phyloP scores from a whole-genome alignment of 1,140 invertebrate species.

The Drosophila tani region DNA sequence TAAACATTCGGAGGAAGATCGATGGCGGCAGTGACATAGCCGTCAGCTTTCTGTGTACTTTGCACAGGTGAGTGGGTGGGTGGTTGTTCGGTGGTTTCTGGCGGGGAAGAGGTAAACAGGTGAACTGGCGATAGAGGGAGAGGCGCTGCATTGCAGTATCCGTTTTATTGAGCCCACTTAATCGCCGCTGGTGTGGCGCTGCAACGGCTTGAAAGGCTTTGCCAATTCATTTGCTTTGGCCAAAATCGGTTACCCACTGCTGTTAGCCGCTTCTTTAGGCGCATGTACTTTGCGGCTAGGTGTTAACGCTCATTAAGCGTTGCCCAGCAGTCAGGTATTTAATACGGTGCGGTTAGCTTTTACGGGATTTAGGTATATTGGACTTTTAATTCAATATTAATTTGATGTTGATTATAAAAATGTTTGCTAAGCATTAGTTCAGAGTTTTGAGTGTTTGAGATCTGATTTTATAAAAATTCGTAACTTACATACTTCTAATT shows the following conservation, averaged over 20 bases:
- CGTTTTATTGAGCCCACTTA: slow-evolving; percentile 33
- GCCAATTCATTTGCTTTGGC: slow-evolving; percentile 50
- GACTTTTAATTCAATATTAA: not conserved
- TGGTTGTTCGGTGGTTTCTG: not conserved
- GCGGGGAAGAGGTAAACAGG: not conserved
- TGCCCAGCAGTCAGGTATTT: not conserved
- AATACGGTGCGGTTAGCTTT: slow-evolving; percentile 5
- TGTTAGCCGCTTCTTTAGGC: slow-evolving; percentile 32
- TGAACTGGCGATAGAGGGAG: not conserved
- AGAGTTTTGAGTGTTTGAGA: too few species aligned
- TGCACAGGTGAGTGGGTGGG: slow-evolving; percentile 10
- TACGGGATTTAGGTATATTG: not conserved
- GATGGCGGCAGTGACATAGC: slow-evolving; percentile 30
- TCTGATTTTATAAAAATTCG: too few species aligned
- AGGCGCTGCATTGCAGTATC: slow-evolving; percentile 7
- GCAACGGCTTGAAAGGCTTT: slow-evolving; percentile 46
- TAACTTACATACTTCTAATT: too few species aligned
- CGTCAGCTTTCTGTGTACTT: slow-evolving; percentile 10
- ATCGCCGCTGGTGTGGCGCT: slow-evolving; percentile 29
- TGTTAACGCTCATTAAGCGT: slow-evolving; percentile 13
- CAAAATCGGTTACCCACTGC: slow-evolving; percentile 36
- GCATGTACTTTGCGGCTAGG: not conserved
- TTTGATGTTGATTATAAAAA: not conserved
- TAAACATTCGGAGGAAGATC: slow-evolving; percentile 15
- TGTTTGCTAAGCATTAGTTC: too few species aligned